phyloP scores from a whole-genome alignment of 2,888 invertebrate species.

The Zygogramma bicolorata region DNA sequence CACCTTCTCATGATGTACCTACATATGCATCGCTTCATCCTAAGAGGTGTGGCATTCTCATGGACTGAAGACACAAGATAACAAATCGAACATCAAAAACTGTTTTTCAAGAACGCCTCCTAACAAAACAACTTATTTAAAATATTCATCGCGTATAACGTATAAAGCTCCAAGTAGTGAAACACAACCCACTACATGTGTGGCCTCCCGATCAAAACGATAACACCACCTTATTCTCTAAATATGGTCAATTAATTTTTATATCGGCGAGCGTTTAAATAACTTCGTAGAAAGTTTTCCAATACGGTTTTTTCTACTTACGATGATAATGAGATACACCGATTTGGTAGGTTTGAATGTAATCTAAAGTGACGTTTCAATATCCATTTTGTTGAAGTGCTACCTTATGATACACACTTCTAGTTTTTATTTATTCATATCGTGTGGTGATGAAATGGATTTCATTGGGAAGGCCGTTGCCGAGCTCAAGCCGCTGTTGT shows the following conservation, averaged over 20 bases:
- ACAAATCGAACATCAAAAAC: constrained; percentile 18
- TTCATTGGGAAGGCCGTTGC: not conserved
- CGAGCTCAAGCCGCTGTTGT: not conserved
- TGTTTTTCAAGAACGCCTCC: constrained; percentile 16
- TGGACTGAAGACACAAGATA: constrained; percentile 8
- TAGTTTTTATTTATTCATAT: not conserved
- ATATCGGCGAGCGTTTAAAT: not conserved
- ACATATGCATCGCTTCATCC: not conserved
- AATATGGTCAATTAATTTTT: constrained; percentile 21
- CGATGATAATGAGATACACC: not conserved
- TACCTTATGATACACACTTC: not conserved
- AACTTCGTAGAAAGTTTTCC: not conserved
- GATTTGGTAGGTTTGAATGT: not conserved
- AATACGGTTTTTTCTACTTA: not conserved
- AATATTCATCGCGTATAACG: not conserved
- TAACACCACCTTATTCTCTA: constrained; percentile 20
- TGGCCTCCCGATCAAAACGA: constrained; percentile 14
- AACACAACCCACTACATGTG: constrained; percentile 15
- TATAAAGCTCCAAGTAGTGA: constrained; percentile 11
- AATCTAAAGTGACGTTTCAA: constrained; percentile 18
- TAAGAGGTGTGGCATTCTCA: constrained; percentile 6
- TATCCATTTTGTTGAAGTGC: not conserved
- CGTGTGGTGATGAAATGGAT: not conserved
- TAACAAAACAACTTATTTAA: constrained; percentile 17
- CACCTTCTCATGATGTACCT: not conserved